These are phyloP conservation scores for Phymanthus crucifer DNA, from an alignment of 92 coral and sea anemone genomes.

Conservation along the genomic window DNA sequence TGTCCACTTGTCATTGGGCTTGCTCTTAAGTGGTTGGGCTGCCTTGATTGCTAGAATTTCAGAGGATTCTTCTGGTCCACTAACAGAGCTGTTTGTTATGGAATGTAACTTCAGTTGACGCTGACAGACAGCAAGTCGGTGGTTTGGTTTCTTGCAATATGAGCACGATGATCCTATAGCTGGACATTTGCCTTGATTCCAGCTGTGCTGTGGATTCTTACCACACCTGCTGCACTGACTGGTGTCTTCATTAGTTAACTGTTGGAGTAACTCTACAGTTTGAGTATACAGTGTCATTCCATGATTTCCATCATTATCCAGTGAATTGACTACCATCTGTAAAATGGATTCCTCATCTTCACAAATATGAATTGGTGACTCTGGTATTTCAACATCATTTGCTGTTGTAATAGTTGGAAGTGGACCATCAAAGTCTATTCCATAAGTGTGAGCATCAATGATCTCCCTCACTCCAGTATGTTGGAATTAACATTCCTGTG, in stretches of 20 bases:
- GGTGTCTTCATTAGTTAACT: background rate
- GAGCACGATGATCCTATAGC: no score
- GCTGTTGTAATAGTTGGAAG: constrained; percentile 10
- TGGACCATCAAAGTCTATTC: constrained; percentile 28
- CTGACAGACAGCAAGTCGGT: constrained; percentile 35
- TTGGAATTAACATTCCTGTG: background rate
- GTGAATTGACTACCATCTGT: background rate
- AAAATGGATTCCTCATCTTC: constrained; percentile 6
- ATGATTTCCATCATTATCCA: background rate
- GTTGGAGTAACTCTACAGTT: background rate
- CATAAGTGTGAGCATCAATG: background rate
- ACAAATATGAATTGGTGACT: background rate
- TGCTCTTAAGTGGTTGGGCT: background rate
- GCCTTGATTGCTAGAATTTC: background rate
- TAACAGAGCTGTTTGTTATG: constrained; percentile 9
- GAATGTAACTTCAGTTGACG: constrained; percentile 23
- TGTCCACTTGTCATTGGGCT: background rate
- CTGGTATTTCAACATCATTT: constrained; percentile 18
- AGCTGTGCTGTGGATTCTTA: constrained; percentile 48
- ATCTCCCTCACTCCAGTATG: background rate
- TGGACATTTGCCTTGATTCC: no score
- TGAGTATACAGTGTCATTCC: background rate
- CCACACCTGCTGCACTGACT: constrained; percentile 14
- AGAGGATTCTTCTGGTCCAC: constrained; percentile 2
- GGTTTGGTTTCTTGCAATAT: constrained; percentile 31